Evolutionary conservation across 2,113 vertebrate genomes (phyloP).

Genomic region (Australoheros scitulus): DNA sequence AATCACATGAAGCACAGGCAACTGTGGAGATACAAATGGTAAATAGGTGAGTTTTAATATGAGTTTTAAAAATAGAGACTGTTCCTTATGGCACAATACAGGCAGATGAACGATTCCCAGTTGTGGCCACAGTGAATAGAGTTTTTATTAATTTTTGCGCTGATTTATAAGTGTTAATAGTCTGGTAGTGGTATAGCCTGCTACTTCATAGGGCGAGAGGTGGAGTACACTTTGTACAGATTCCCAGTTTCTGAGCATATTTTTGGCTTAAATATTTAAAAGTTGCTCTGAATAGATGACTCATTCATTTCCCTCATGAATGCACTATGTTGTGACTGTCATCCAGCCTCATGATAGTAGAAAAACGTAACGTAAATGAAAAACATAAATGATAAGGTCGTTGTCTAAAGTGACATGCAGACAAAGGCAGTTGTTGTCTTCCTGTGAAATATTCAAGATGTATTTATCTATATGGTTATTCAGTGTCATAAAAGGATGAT

Average conservation of each 20-base stretch:
- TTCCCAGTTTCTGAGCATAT: no score
- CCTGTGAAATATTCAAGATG: not conserved
- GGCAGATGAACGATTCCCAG: constrained; percentile 46
- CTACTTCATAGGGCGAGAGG: not conserved
- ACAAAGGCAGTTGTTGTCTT: not conserved
- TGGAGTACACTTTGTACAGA: not conserved
- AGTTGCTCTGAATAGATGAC: not conserved
- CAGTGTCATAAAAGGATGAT: not conserved
- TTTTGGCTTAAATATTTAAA: not conserved
- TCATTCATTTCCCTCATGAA: constrained; percentile 10
- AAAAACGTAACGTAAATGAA: not conserved
- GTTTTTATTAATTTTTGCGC: not conserved
- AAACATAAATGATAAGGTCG: not conserved
- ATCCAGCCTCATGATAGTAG: not conserved
- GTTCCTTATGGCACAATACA: constrained; percentile 28
- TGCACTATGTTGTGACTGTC: constrained; percentile 6
- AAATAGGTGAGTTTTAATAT: constrained; percentile 52
- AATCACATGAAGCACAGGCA: constrained; percentile 22
- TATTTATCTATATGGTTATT: constrained; percentile 3
- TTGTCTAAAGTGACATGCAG: not conserved
- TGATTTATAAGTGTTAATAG: not conserved
- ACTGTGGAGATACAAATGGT: constrained; percentile 38
- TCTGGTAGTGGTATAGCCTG: not conserved
- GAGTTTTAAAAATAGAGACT: constrained; percentile 51
- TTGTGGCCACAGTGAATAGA: not conserved